These are phyloP conservation scores for Isichthys henryi DNA, from an alignment of 2,113 vertebrate species.

Conservation along the genomic window DNA sequence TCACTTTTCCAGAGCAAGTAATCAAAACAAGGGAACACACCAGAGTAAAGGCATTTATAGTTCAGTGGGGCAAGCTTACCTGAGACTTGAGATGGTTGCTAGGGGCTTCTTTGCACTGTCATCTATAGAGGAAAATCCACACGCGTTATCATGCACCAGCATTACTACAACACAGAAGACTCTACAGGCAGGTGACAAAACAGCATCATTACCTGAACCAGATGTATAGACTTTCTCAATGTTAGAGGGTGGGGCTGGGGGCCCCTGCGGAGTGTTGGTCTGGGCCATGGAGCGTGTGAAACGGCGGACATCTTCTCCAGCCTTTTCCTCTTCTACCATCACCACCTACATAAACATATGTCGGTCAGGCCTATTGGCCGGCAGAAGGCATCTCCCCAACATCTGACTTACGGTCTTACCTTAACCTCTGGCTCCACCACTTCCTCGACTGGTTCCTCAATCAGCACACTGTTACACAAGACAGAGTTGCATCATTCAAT, in stretches of 20 bases:
- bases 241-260: not conserved
- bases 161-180: not conserved
- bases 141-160: not conserved
- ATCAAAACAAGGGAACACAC: not conserved
- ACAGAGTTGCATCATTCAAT: not conserved
- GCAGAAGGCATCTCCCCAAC: not conserved
- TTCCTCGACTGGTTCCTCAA: constrained; percentile 1
- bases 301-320: constrained; percentile 21
- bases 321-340: not conserved
- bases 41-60: not conserved
- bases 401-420: not conserved
- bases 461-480: constrained; percentile 15
- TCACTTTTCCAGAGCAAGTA: not conserved
- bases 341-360: constrained; percentile 10
- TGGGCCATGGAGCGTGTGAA: constrained; percentile 59
- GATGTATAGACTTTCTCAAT: constrained; percentile 25
- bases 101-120: constrained; percentile 20
- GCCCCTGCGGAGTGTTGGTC: constrained; percentile 26
- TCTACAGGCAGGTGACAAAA: not conserved
- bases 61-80: constrained; percentile 35
- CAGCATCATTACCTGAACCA: constrained; percentile 1
- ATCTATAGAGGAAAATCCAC: constrained; percentile 33
- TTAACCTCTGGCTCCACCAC: not conserved
- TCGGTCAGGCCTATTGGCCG: not conserved
- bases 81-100: not conserved